phyloP scores from a whole-genome alignment of 2,888 invertebrate species.

The Catocala fraxini region DNA sequence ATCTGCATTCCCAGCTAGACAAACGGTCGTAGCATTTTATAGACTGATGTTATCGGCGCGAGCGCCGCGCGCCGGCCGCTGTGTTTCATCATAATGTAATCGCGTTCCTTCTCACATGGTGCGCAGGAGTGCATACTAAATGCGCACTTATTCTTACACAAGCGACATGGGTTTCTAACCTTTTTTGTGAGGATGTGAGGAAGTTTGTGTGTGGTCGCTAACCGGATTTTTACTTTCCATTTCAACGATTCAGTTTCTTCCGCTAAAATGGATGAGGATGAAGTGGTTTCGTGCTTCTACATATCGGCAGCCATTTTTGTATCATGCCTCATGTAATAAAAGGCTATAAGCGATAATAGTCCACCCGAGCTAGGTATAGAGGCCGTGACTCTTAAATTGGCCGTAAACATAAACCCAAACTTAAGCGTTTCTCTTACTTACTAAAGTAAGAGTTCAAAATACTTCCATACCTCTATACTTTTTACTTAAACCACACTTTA shows the following conservation, averaged over 20 bases:
- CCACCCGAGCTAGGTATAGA: no score
- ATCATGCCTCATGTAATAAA: no score
- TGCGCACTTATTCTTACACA: constrained; percentile 32
- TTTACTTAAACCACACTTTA: no score
- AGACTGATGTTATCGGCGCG: constrained; percentile 35
- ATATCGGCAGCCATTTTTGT: no score
- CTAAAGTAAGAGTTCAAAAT: no score
- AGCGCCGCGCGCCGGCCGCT: constrained; percentile 10
- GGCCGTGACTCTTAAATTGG: no score
- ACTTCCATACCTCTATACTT: no score
- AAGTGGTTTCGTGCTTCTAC: no score
- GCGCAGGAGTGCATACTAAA: constrained; percentile 36
- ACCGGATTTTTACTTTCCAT: background rate
- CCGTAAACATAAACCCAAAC: no score
- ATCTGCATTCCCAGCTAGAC: constrained; percentile 13
- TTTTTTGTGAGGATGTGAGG: constrained; percentile 15
- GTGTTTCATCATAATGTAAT: constrained; percentile 34
- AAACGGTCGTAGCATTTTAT: constrained; percentile 13
- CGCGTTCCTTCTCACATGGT: constrained; percentile 25
- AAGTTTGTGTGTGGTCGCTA: background rate
- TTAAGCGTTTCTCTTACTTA: no score
- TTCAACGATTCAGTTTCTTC: background rate
- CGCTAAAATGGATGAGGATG: no score
- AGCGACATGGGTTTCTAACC: constrained; percentile 26
- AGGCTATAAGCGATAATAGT: no score